Conservation (phyloP, 2,888 invertebrate species). For the Limnephilus marmoratus region DNA sequence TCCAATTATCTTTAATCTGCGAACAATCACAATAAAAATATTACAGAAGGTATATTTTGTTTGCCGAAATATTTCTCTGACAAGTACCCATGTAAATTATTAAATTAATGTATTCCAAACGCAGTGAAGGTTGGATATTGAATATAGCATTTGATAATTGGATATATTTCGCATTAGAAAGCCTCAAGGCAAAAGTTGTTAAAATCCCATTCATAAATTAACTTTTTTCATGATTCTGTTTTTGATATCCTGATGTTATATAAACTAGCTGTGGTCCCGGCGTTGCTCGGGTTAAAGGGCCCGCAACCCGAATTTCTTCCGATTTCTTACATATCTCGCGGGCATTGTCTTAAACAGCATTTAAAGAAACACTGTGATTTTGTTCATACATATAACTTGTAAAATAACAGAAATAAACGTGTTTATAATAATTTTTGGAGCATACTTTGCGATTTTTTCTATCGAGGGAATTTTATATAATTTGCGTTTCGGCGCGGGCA, state of each 20-base stretch:
- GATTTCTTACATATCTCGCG: no score
- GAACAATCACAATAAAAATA: background rate
- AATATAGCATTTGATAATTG: background rate
- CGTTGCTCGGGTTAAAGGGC: no score
- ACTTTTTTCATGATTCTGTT: background rate
- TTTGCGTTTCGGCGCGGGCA: no score
- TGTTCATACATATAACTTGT: no score
- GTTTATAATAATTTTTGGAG: no score
- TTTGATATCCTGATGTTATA: background rate
- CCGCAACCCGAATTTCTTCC: no score
- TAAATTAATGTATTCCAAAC: background rate
- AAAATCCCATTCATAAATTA: background rate
- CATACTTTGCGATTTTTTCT: no score
- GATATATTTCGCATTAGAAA: background rate
- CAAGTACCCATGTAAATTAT: background rate
- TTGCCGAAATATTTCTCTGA: background rate
- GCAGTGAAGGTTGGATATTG: background rate
- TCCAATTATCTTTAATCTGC: background rate
- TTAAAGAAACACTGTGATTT: no score
- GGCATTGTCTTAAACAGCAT: no score
- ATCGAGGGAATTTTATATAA: no score
- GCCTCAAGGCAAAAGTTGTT: background rate
- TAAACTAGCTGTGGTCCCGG: background rate
- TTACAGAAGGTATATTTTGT: background rate
- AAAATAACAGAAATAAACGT: no score